Conservation (phyloP, 2,797 vertebrate species). For the Alcedo atthis region DNA sequence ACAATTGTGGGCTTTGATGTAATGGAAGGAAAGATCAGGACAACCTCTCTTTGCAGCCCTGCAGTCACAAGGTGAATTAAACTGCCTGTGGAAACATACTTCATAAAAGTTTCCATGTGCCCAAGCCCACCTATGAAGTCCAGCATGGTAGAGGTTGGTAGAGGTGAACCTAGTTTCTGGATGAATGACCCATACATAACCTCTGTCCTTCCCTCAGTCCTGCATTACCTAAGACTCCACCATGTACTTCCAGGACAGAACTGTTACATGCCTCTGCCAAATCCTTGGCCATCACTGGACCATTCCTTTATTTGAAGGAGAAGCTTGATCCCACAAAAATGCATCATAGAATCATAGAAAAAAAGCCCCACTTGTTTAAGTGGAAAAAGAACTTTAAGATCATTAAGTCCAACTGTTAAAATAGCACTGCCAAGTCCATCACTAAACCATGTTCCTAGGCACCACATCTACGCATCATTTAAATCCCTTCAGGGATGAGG, state of each 20-base stretch:
- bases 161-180: background rate
- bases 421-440: background rate
- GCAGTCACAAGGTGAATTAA: background rate
- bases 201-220: background rate
- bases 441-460: background rate
- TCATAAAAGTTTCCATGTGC: background rate
- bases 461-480: background rate
- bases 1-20: background rate
- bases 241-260: rapidly evolving
- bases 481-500: background rate
- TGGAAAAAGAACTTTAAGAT: background rate
- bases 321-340: background rate
- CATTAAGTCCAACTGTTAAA: too few species aligned
- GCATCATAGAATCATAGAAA: background rate
- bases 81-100: too few species aligned
- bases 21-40: background rate
- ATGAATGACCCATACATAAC: background rate
- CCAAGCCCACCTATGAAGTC: background rate
- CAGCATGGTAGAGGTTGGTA: background rate
- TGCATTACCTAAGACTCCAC: rapidly evolving
- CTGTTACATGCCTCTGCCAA: rapidly evolving
- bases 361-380: background rate
- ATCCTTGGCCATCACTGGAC: background rate
- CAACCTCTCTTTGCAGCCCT: background rate
- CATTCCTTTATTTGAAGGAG: background rate